phyloP scores from a whole-genome alignment of 2,113 vertebrate genomes.

The Motacilla alba region DNA sequence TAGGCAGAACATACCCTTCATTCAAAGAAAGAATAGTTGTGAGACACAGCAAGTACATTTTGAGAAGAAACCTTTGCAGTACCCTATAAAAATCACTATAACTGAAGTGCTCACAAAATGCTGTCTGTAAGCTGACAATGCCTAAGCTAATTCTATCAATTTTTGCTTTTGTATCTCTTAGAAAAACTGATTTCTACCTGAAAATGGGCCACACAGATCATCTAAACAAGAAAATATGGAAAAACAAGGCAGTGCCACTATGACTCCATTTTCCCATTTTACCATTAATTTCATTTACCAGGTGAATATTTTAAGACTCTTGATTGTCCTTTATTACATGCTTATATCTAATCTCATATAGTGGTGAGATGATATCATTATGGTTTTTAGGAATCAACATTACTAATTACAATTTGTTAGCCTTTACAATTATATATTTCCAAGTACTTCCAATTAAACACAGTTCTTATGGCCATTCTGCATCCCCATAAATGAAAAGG shows the following conservation, averaged over 20 bases:
- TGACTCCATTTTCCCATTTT: background rate
- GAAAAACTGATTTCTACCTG: background rate
- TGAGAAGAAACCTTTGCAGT: background rate
- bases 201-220: background rate
- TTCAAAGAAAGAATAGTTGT: background rate
- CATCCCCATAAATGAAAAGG: background rate
- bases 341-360: background rate
- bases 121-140: background rate
- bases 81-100: background rate
- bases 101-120: background rate
- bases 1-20: background rate
- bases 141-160: background rate
- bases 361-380: background rate
- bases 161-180: background rate
- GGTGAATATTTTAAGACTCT: background rate
- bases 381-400: background rate
- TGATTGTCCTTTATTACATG: background rate
- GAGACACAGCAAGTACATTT: background rate
- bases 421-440: background rate
- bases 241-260: background rate
- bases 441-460: background rate
- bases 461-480: background rate
- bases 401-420: background rate
- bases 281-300: background rate
- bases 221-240: background rate